Conservation (phyloP, 2,113 vertebrate species). For the Callionymus lyra region DNA sequence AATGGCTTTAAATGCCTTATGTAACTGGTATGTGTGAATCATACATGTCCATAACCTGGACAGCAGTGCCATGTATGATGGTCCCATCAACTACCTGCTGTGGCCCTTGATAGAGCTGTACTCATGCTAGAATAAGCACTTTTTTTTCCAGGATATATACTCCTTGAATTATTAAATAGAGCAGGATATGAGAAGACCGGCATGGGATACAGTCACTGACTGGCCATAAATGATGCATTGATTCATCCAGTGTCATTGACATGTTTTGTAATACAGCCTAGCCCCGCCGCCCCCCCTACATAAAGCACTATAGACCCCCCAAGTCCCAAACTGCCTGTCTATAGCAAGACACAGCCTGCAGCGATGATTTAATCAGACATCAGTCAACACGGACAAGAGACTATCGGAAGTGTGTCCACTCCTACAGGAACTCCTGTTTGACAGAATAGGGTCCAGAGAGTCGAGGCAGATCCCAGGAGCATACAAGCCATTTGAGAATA, state of each 20-base stretch:
- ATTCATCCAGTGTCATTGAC: constrained; percentile 29
- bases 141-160: constrained; percentile 39
- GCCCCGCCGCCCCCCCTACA: constrained; percentile 3
- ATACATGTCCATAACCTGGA: not conserved
- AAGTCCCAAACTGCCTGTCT: constrained; percentile 23
- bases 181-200: constrained; percentile 43
- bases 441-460: constrained; percentile 5
- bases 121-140: constrained; percentile 19
- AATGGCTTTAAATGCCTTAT: too few relatives aligned
- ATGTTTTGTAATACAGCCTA: constrained; percentile 38
- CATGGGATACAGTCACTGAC: constrained; percentile 28
- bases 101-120: constrained; percentile 8
- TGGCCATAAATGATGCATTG: constrained; percentile 49
- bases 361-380: constrained; percentile 49
- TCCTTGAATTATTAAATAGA: constrained; percentile 51
- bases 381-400: constrained; percentile 26
- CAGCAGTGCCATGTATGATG: not conserved
- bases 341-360: constrained; percentile 33
- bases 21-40: too few relatives aligned
- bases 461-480: too few relatives aligned
- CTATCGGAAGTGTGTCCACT: constrained; percentile 5
- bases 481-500: too few relatives aligned
- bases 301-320: constrained; percentile 28
- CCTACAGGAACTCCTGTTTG: constrained; percentile 3
- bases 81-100: not conserved